Conservation (phyloP, 2,113 vertebrate species). For the Corvus hawaiiensis region DNA sequence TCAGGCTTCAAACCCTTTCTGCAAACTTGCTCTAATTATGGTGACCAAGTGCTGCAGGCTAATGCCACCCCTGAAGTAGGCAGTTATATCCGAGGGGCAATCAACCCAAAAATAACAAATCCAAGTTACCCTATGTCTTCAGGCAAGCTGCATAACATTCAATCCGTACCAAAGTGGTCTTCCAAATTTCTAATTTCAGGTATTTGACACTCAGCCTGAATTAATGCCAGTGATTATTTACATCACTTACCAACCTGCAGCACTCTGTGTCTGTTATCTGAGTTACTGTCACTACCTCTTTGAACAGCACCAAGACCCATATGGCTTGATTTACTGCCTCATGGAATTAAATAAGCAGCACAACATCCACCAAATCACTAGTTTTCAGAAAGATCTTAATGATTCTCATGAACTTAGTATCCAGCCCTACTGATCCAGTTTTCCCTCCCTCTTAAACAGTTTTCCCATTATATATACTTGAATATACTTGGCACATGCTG, state of each 20-base stretch:
- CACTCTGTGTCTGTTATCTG: background rate
- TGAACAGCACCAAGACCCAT: background rate
- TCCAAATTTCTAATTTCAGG: background rate
- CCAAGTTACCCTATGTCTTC: background rate
- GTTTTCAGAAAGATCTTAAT: background rate
- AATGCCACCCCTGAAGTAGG: background rate
- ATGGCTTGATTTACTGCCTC: background rate
- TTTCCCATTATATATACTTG: background rate
- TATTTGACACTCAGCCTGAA: conserved; percentile 13
- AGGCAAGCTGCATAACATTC: background rate
- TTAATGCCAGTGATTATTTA: background rate
- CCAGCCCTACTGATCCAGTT: background rate
- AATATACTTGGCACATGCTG: background rate
- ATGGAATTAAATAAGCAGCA: background rate
- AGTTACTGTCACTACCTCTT: conserved; percentile 17
- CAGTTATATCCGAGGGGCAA: background rate
- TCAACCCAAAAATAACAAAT: background rate
- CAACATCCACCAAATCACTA: background rate
- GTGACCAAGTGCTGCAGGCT: background rate
- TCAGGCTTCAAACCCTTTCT: background rate
- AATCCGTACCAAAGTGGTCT: background rate
- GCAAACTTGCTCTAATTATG: background rate
- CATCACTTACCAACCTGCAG: conserved; percentile 6
- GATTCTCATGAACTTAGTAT: background rate
- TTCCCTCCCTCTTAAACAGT: background rate